A percentile compares a stretch with the other conserved stretches of the same genome.
phyloP scores from a whole-genome alignment of 2,113 vertebrate species.

The Chaenogobius annularis region DNA sequence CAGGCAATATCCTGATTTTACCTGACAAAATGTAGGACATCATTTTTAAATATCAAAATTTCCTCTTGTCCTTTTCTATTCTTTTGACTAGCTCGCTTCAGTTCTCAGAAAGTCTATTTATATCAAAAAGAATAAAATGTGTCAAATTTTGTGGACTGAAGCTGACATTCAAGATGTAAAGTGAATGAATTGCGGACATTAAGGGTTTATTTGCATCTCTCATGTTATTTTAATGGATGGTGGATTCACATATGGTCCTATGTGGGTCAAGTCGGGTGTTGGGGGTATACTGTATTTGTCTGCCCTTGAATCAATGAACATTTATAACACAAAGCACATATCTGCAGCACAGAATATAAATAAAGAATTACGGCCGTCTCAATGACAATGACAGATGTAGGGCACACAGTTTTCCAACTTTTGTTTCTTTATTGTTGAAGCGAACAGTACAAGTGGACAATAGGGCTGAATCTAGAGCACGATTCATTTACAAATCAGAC shows the following conservation, averaged over 20 bases:
- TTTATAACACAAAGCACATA: constrained; percentile 74
- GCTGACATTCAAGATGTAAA: constrained; percentile 58
- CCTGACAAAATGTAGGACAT: constrained; percentile 99
- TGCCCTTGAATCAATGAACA: constrained; percentile 81
- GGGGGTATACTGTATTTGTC: constrained; percentile 73
- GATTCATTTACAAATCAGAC: constrained; percentile 63
- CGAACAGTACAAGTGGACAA: constrained; percentile 64
- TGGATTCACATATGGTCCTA: constrained; percentile 63
- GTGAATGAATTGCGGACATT: constrained; percentile 42
- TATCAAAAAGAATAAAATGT: constrained; percentile 64
- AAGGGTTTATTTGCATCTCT: constrained; percentile 77
- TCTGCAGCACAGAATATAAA: constrained; percentile 77
- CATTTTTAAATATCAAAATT: constrained; percentile 99
- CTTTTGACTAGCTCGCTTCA: constrained; percentile 63
- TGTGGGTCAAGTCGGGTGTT: constrained; percentile 77
- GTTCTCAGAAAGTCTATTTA: constrained; percentile 70
- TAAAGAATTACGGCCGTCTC: constrained; percentile 76
- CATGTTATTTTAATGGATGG: constrained; percentile 70
- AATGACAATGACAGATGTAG: constrained; percentile 83
- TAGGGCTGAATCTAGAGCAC: constrained; percentile 67
- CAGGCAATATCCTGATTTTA: constrained; percentile 99
- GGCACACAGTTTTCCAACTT: constrained; percentile 76
- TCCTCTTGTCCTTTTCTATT: constrained; percentile 78
- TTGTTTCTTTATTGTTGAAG: constrained; percentile 72
- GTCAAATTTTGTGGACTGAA: constrained; percentile 22